Percentiles rank a stretch among this genome's conserved stretches.
phyloP scores from a whole-genome alignment of 1,140 invertebrate species.

The Caenorhabditis tropicalis region DNA sequence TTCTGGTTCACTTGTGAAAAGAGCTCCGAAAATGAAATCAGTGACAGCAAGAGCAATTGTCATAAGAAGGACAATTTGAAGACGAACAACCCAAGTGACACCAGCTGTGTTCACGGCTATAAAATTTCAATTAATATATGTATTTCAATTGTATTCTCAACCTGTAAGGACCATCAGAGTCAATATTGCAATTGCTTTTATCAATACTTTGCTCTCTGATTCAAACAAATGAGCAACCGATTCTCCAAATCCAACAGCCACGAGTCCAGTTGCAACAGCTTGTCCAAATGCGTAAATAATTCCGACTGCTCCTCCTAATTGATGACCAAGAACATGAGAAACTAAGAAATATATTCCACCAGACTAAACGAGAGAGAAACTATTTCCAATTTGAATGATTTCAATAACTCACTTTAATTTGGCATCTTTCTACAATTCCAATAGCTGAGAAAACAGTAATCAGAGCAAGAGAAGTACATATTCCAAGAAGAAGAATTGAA shows the following conservation, averaged over 20 bases:
- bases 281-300: constrained; percentile 94
- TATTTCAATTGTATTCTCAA: constrained; percentile 47
- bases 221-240: constrained; percentile 85
- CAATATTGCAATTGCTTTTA: constrained; percentile 82
- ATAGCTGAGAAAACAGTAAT: constrained; percentile 90
- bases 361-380: constrained; percentile 74
- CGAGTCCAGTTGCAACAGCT: constrained; percentile 90
- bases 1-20: constrained; percentile 78
- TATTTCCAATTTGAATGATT: not conserved
- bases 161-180: constrained; percentile 82
- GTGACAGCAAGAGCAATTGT: constrained; percentile 84
- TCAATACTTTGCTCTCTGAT: constrained; percentile 77
- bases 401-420: constrained; percentile 77
- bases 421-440: constrained; percentile 91
- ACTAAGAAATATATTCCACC: constrained; percentile 94
- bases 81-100: constrained; percentile 89
- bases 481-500: constrained; percentile 85
- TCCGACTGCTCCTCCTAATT: constrained; percentile 88
- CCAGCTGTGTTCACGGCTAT: constrained; percentile 85
- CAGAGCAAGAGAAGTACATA: constrained; percentile 86
- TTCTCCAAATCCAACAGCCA: constrained; percentile 93
- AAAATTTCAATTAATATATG: constrained; percentile 47
- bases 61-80: constrained; percentile 85
- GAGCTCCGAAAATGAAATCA: constrained; percentile 88
- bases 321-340: constrained; percentile 88